These are phyloP conservation scores for Labroides dimidiatus DNA, from an alignment of 2,797 vertebrate species.

Conservation along the genomic window DNA sequence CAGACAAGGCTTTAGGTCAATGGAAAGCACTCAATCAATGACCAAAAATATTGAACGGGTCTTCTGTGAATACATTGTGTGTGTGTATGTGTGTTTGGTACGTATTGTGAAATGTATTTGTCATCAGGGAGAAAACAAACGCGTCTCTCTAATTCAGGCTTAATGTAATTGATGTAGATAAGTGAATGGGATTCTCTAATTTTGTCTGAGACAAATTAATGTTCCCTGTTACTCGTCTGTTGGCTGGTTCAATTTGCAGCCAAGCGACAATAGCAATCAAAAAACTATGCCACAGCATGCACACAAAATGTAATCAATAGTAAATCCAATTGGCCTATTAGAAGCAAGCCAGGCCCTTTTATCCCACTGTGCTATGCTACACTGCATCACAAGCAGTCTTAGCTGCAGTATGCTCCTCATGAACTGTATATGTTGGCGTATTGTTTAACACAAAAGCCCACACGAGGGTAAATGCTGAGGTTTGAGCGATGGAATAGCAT, in stretches of 20 bases:
- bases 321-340: slow-evolving; percentile 66
- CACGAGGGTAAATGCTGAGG: neutral
- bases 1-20: slow-evolving; percentile 21
- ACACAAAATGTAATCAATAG: slow-evolving; percentile 73
- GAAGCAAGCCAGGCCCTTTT: slow-evolving; percentile 54
- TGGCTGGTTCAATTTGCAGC: slow-evolving; percentile 57
- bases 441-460: neutral
- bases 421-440: neutral
- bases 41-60: slow-evolving; percentile 34
- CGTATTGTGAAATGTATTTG: slow-evolving; percentile 26
- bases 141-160: slow-evolving; percentile 40
- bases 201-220: slow-evolving; percentile 49
- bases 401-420: neutral
- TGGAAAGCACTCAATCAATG: slow-evolving; percentile 44
- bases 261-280: slow-evolving; percentile 56
- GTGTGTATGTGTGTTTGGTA: slow-evolving; percentile 5
- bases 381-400: slow-evolving; percentile 34
- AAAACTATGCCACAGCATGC: slow-evolving; percentile 43
- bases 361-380: slow-evolving; percentile 10
- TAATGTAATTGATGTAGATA: slow-evolving; percentile 49
- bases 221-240: slow-evolving; percentile 35
- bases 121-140: slow-evolving; percentile 38
- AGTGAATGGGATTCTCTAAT: slow-evolving; percentile 50
- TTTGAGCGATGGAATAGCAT: too few relatives aligned
- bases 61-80: slow-evolving; percentile 29